Evolutionary conservation across 2,888 invertebrate species (phyloP).

Genomic region (Therioaphis trifolii): DNA sequence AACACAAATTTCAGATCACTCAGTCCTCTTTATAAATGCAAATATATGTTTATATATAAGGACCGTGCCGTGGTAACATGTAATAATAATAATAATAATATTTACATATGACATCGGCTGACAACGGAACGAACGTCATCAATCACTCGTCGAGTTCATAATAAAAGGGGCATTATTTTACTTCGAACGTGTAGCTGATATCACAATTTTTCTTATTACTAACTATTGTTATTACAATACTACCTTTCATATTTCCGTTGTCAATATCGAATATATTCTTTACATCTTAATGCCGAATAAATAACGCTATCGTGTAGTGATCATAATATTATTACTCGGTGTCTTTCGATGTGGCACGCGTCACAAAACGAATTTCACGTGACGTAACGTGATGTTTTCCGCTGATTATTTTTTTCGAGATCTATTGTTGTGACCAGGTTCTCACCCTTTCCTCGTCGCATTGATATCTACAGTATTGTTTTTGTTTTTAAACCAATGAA

Average conservation of each 20-base stretch:
- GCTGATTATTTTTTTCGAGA: neutral
- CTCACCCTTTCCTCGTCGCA: neutral
- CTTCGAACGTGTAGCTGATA: neutral
- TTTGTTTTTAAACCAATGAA: constrained; percentile 31
- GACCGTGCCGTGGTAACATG: too few species aligned
- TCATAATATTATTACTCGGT: neutral
- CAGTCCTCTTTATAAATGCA: too few species aligned
- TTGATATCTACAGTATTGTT: neutral
- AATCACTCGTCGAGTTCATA: neutral
- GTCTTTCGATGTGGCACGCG: neutral
- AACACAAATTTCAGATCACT: too few species aligned
- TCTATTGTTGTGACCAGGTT: constrained; percentile 21
- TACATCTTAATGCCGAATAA: neutral
- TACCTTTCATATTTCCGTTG: neutral
- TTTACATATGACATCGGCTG: neutral
- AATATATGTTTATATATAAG: neutral
- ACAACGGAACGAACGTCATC: neutral
- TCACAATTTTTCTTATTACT: neutral
- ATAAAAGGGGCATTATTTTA: neutral
- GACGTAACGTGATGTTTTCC: neutral
- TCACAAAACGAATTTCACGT: neutral
- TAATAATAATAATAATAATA: too few species aligned
- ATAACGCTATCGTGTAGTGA: neutral
- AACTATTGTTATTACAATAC: too few species aligned
- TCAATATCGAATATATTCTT: neutral